Evolutionary conservation across 2,888 invertebrate species (phyloP), one percentile per base, ranked within the genome.

Genomic region (Griposia aprilina): DNA sequence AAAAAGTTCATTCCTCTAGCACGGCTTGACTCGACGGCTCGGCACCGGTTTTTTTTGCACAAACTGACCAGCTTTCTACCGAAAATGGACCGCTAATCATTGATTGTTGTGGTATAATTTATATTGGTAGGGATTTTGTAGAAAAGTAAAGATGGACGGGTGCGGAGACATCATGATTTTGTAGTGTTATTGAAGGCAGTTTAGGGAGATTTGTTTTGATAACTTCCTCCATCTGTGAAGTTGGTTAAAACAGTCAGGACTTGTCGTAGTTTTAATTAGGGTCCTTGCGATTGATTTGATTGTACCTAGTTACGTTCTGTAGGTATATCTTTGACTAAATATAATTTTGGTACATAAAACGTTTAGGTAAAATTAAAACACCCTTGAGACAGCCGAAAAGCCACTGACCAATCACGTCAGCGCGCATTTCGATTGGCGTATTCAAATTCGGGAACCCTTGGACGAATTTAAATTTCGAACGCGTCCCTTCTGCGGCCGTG

Each of bases 391-490:
- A 52, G 10, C 72, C 81, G 69, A 80, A 88, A 87, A 81, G 23
- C 83, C 68, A 71, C 87, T 90, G 91, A 90, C 94, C 94, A 94
- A 94, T 94, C 92, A 90, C 90, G 88, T 86, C 83, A 75, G 76
- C 75, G 86, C 81, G 84, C 87, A 78, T 85, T 88, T 90, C 90
- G 90, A 94, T 94, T 94, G 94, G 94, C 91, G 92, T 92, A 93
- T 93, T 94, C 92, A 93, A 94, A 94, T 93, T 91, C 88, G 87
- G 87, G 91, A 92, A 92, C 93, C 93, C 93, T 91, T 90, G 82
- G 85, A 72, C 83, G 86, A 90, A 91, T 91, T 93, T 90, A 82
- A 92, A 93, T 91, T 91, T 89, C 80, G 83, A 88, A 88, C 83
- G 88, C 86, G 86, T 88, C 88, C 90, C 89, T 86, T 85, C 82